Percentiles rank a stretch among this genome's conserved stretches.
Conservation (phyloP, 35 echinoderm and acorn worm genomes). For the Ptychodera flava region DNA sequence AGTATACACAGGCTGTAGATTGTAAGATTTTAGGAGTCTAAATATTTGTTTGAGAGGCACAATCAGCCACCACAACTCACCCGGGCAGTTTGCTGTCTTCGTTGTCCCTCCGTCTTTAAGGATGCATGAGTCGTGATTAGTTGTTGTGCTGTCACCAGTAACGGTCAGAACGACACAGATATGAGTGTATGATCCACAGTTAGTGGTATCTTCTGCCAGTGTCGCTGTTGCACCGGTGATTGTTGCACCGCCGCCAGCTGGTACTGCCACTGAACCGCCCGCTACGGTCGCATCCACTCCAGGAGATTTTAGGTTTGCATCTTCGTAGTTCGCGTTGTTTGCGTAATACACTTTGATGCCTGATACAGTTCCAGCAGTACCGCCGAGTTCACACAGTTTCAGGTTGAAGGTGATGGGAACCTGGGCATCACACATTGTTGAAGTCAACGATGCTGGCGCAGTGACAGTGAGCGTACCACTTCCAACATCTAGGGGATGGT, state of each 20-base stretch:
- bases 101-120: not conserved
- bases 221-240: not conserved
- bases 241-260: not conserved
- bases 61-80: too few relatives aligned
- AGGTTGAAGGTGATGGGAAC: not conserved
- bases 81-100: not conserved
- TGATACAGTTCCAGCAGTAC: not conserved
- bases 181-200: not conserved
- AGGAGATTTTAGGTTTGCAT: not conserved
- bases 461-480: not conserved
- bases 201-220: not conserved
- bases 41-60: too few relatives aligned
- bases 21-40: too few relatives aligned
- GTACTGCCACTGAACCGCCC: not conserved
- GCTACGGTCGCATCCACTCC: not conserved
- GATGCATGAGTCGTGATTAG: not conserved
- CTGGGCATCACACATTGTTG: not conserved
- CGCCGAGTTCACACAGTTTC: not conserved
- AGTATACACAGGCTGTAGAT: too few relatives aligned
- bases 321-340: not conserved
- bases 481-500: not conserved
- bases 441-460: not conserved
- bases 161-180: not conserved
- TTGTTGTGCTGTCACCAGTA: not conserved
- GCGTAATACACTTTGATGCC: not conserved